A percentile compares a stretch with the other conserved stretches of the same genome.
Evolutionary conservation across 2,113 vertebrate species (phyloP).

Genomic region (Archilochus colubris): DNA sequence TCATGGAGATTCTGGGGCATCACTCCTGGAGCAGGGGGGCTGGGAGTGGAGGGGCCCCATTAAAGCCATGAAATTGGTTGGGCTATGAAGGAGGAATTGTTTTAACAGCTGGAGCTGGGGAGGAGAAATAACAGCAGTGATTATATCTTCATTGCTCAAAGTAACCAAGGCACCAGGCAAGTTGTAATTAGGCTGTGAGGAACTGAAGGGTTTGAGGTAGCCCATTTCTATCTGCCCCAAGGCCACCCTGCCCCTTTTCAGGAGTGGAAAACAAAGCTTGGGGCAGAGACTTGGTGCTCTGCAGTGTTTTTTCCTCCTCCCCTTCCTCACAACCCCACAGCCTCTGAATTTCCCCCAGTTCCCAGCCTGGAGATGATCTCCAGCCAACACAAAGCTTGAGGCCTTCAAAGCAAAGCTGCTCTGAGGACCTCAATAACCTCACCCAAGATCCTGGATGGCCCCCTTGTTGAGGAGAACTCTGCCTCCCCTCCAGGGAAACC

Average conservation of each 20-base stretch:
- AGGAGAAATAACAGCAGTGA: slow-evolving; percentile 76
- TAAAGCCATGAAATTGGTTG: slow-evolving; percentile 70
- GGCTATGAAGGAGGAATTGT: slow-evolving; percentile 76
- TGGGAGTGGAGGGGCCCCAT: slow-evolving; percentile 39
- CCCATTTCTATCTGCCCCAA: slow-evolving; percentile 54
- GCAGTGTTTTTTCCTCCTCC: neutral
- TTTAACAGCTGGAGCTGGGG: slow-evolving; percentile 75
- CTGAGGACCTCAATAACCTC: neutral
- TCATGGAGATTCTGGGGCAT: slow-evolving; percentile 36
- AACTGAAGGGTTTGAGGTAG: slow-evolving; percentile 58
- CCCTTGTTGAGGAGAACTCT: accelerated
- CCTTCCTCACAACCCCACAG: neutral
- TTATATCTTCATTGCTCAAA: slow-evolving; percentile 76
- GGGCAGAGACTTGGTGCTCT: neutral
- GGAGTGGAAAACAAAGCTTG: neutral
- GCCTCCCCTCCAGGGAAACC: neutral
- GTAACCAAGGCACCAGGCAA: slow-evolving; percentile 61
- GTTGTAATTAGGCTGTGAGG: slow-evolving; percentile 69
- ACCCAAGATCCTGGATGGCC: neutral
- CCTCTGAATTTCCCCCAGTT: accelerated
- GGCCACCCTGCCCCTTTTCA: neutral
- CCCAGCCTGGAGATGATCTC: neutral
- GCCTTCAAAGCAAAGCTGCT: neutral
- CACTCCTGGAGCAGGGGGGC: slow-evolving; percentile 7
- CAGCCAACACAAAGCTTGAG: neutral